phyloP scores from a whole-genome alignment of 2,113 vertebrate genomes.

The Bufo gargarizans region DNA sequence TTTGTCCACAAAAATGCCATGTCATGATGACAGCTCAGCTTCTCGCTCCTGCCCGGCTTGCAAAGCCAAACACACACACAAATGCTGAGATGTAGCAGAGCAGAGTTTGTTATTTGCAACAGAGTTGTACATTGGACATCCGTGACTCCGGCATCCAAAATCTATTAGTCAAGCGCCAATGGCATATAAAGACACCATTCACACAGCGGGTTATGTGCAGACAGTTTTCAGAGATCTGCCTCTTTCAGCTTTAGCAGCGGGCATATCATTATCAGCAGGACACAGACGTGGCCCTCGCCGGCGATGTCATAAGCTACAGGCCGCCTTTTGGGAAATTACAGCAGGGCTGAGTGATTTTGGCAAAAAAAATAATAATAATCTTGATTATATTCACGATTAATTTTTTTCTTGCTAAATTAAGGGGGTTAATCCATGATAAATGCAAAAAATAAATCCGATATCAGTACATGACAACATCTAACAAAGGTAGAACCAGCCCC shows the following conservation, averaged over 20 bases:
- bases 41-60: neutral
- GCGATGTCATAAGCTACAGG: neutral
- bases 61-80: neutral
- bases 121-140: too few species aligned
- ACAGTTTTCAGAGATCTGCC: neutral
- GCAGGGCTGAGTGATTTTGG: too few species aligned
- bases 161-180: too few species aligned
- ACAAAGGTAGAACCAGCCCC: too few species aligned
- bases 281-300: neutral
- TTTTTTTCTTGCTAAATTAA: too few species aligned
- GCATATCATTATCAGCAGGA: neutral
- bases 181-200: too few species aligned
- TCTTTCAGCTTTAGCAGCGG: neutral
- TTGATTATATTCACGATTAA: too few species aligned
- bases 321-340: neutral
- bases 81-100: neutral
- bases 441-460: too few species aligned
- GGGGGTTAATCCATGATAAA: too few species aligned
- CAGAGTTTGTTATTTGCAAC: neutral
- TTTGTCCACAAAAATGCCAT: neutral
- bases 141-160: neutral
- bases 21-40: conserved; percentile 19
- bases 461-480: too few species aligned
- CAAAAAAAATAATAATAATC: too few species aligned
- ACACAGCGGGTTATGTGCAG: too few species aligned